Base-by-base conservation (phyloP, 2,113 vertebrate species). In the Hassar affinis region DNA sequence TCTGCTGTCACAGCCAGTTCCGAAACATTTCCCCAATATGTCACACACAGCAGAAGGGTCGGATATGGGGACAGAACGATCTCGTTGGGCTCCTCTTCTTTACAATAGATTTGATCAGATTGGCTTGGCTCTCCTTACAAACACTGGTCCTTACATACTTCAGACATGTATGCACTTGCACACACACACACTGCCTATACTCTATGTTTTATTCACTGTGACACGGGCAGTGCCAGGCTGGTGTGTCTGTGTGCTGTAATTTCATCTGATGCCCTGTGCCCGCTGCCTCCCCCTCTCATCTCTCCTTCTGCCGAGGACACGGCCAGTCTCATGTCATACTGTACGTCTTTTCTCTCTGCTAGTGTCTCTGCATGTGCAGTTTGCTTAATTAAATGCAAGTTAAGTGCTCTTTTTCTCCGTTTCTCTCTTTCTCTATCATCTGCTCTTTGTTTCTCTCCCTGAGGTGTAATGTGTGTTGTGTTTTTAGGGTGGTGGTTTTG, bases 401-500 rank as follows among this genome's bases (percentile, higher is more conserved):
- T 4, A 54, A 20, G 47, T 57, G 64, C 33, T n/a, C 11, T 59
- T 52, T 52, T 27, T 5, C 9, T 33, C 22, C 51, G 17, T 52
- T 47, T 20, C 12, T 82, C 8, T 20, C 35, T 18, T 45, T 54
- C n/a, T 69, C 5, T 25, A 0, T 85, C 15, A 4, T 22, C 5
- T 1, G 2, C n/a, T 56, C 17, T 61, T 45, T 74, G 68, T 57
- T 82, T 66, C 27, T 66, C 61, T 64, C 51, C 10, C 30, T 77
- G 33, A 74, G 47, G 25, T 56, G 52, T 87, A 77, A 57, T 54
- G 66, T 84, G 2, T 78, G 27, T 62, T 91, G 84, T 90, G 15
- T 81, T 76, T 83, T 84, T 93, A 99, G 98, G 88, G 98, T 99
- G 90, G 98, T 99, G 8, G 98, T 99, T 86, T 86, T 99, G 89